Evolutionary conservation across 2,888 invertebrate genomes (phyloP).

Genomic region (Iselma pallidipennis): DNA sequence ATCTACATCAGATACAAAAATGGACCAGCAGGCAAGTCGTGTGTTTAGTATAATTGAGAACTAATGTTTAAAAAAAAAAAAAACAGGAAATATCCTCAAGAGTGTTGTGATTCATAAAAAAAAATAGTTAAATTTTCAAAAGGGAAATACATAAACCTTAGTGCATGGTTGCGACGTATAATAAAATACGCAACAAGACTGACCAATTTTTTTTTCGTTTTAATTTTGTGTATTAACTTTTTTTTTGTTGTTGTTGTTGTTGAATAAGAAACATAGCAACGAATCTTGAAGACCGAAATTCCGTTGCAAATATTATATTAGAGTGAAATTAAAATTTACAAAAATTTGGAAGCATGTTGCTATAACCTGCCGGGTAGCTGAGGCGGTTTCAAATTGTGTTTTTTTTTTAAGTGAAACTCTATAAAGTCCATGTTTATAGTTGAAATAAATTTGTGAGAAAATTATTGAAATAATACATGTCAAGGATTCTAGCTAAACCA

Average conservation of each 20-base stretch:
- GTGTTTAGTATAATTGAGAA: slow-evolving; percentile 12
- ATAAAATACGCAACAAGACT: slow-evolving; percentile 41
- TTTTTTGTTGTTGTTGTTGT: background rate
- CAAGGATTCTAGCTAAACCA: too few relatives aligned
- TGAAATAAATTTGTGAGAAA: too few relatives aligned
- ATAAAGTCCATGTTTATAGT: background rate
- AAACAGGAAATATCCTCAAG: slow-evolving; percentile 40
- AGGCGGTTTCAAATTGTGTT: background rate
- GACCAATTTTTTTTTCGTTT: slow-evolving; percentile 34
- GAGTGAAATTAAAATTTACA: too few relatives aligned
- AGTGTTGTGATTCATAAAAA: slow-evolving; percentile 39
- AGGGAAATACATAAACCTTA: slow-evolving; percentile 1
- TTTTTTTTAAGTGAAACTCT: too few relatives aligned
- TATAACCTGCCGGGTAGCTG: background rate
- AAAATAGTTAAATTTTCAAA: slow-evolving; percentile 14
- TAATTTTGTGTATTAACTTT: background rate
- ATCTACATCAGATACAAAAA: slow-evolving; percentile 6
- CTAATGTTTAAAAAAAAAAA: slow-evolving; percentile 16
- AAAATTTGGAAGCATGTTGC: background rate
- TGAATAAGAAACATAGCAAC: slow-evolving; percentile 11
- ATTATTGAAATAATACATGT: too few relatives aligned
- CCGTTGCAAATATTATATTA: background rate
- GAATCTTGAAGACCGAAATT: slow-evolving; percentile 5
- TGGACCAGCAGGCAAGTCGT: slow-evolving; percentile 4
- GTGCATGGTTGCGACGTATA: slow-evolving; percentile 36